Evolutionary conservation across 2,888 invertebrate species (phyloP).

Genomic region (Psylliodes chrysocephalus): DNA sequence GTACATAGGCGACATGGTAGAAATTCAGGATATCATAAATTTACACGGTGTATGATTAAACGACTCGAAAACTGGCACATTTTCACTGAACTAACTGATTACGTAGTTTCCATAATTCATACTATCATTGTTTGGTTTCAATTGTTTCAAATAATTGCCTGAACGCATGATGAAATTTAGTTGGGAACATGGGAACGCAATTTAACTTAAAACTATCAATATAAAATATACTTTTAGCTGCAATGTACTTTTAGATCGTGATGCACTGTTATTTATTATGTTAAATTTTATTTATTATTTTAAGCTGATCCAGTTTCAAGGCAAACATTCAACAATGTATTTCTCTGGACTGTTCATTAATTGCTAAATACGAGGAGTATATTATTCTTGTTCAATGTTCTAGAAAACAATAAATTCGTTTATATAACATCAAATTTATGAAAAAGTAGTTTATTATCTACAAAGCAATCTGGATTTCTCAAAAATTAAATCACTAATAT

Average conservation of each 20-base stretch:
- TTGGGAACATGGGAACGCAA: not conserved
- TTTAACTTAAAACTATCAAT: constrained; percentile 14
- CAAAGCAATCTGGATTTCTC: no score
- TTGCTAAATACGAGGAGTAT: no score
- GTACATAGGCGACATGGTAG: constrained; percentile 28
- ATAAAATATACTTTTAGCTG: not conserved
- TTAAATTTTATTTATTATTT: not conserved
- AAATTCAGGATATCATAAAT: constrained; percentile 37
- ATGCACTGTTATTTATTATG: not conserved
- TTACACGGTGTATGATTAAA: constrained; percentile 34
- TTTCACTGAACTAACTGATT: constrained; percentile 26
- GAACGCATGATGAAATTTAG: constrained; percentile 2
- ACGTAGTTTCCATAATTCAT: constrained; percentile 27
- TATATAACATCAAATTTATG: no score
- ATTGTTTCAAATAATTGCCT: constrained; percentile 5
- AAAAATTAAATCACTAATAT: no score
- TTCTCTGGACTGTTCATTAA: no score
- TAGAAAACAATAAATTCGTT: no score
- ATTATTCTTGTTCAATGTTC: no score
- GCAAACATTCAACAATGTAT: no score
- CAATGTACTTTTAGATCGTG: not conserved
- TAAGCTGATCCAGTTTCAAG: no score
- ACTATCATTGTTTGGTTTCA: constrained; percentile 16
- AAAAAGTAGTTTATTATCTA: no score
- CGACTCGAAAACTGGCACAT: constrained; percentile 27